Base-by-base conservation (phyloP, 2,888 invertebrate species). In the Ptycholaimellus sp. region DNA sequence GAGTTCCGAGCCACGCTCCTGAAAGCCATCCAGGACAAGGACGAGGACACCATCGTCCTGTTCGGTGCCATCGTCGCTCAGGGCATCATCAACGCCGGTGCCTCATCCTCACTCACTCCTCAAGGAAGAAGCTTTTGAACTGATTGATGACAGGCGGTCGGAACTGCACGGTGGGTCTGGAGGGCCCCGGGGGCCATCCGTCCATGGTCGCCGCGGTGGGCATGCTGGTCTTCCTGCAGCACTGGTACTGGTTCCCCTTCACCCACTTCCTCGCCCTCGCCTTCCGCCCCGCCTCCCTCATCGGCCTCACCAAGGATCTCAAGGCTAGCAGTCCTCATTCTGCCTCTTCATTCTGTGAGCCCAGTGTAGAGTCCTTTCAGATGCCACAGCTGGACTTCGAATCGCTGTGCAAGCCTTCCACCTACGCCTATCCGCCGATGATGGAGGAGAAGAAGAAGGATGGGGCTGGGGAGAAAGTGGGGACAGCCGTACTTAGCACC, bases 201-300 rank as follows among this genome's bases (percentile, higher is more conserved):
- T 87, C 90, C 61, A 77, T 93, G 73, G 69, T 81, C 43, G 85
- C 87, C 1, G 87, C 93, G 2, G 90, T 96, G 2, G 96, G 96
- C 20, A 77, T 85, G 66, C 65, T 96, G 37, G 80, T 93, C 1
- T 96, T 93, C 61, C 83, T 85, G 1, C 96, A 99, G 61, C 90
- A 90, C 61, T 99, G 96, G 96, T 99, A 90, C 63, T 99, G 96
- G 96, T 99, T 87, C 71, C 93, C 96, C 1, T 66, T 96, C 46
- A 77, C 85, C 1, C 85, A 90, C 59, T 90, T 90, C 53, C 67
- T 96, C 38, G 81, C 85, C 1, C 65, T 96, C 42, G 82, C 93
- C 4, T 93, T 96, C 59, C 80, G 81, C 1, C 93, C 96, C 2
- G 87, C 93, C 2, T 82, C 81, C 53, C 62, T 96, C 25, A 83